Evolutionary conservation across 2,797 vertebrate genomes (phyloP).

Genomic region (Gymnopithys bicolor): DNA sequence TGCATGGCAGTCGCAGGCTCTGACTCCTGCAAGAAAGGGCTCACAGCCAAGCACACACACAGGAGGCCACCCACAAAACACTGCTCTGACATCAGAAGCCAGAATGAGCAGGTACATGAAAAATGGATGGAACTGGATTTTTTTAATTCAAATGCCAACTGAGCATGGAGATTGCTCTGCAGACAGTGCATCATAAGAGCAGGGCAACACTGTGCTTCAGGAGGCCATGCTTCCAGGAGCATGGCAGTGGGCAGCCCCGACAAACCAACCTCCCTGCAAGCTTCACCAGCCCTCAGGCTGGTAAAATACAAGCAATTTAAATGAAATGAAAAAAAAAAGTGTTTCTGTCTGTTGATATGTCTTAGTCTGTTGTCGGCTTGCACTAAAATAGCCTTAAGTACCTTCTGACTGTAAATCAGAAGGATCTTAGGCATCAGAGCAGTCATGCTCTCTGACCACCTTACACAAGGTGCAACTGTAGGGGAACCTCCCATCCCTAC

Average conservation of each 20-base stretch:
- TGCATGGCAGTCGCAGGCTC: background rate
- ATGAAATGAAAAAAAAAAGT: rapidly evolving
- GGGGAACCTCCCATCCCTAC: background rate
- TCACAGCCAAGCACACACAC: rapidly evolving
- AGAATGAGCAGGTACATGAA: background rate
- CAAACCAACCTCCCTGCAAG: background rate
- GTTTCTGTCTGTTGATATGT: background rate
- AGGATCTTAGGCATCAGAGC: background rate
- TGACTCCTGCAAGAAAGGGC: background rate
- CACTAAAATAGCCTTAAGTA: background rate
- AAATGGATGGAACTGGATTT: background rate
- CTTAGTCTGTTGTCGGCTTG: background rate
- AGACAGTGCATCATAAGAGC: rapidly evolving
- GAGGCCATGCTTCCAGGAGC: background rate
- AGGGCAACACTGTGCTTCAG: background rate
- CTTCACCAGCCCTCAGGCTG: background rate
- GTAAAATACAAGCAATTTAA: background rate
- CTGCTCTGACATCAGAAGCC: background rate
- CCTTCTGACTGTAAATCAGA: background rate
- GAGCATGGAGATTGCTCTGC: background rate
- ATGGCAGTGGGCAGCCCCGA: background rate
- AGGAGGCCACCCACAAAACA: background rate
- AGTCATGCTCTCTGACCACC: background rate
- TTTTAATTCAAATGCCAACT: background rate
- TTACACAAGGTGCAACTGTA: background rate